Evolutionary conservation across 2,888 invertebrate species (phyloP), one percentile per base, ranked within the genome.

Genomic region (Parapristionchus giblindavisi): DNA sequence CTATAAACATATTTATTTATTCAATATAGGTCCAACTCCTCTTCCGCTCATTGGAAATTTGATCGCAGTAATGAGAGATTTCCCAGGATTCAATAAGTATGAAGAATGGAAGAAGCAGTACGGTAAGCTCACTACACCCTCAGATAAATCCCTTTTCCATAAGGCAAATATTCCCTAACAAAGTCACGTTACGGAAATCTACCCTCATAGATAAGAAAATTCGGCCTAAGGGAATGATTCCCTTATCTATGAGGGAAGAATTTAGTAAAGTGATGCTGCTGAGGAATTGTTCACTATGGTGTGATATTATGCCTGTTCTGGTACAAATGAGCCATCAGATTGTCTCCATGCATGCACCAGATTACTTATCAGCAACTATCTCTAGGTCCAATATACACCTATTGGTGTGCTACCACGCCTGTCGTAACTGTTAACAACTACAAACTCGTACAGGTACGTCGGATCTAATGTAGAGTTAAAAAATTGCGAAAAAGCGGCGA

Each of bases 361-460:
- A 14, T 21, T 48, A 21, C 21, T 48, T 48, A 48, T n/a, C 48
- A 48, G n/a, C n/a, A n/a, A n/a, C n/a, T n/a, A n/a, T n/a, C n/a
- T 51, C 38, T 24, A 68, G 68, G 68, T 4, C 51, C 51, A 21
- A 52, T 68, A n/a, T 68, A 68, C 68, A 68, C 68, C 8, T 68
- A 68, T 17, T 68, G 68, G 68, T 14, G 51, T 21, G 68, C 51
- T 4, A 48, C 68, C 3, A 24, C 24, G 3, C 68, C 68, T 3
- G 36, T 68, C 24, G 68, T 68, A 1, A 68, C 68, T 21, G 68
- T 68, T 14, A 68, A 68, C 34, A 52, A 68, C 5, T 52, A 36
- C n/a, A 68, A 68, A 27, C 51, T 68, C 0, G 68, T 52, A 8
- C 52, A 65, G 43, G 63, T 65, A 8, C 40, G 63, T 40, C 1